Base-by-base conservation (phyloP, 2,113 vertebrate species). In the Onychostruthus taczanowskii region DNA sequence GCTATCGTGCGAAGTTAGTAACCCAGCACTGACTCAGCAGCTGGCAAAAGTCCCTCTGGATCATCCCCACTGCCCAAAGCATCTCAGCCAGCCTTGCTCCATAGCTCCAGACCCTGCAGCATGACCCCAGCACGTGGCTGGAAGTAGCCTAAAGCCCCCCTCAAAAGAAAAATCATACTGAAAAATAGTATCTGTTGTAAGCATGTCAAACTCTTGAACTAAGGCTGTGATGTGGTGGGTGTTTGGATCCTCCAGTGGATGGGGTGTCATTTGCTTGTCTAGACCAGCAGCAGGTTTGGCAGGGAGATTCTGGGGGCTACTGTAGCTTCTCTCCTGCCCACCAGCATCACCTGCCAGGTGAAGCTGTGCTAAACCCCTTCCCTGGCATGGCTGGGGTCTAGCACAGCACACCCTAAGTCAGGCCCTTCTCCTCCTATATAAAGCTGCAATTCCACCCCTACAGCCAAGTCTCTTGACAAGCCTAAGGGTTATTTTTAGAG, bases 21-120 rank as follows among this genome's bases (percentile, higher is more conserved):
- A 50, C 4, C 1, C 75, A 47, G 92, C 73, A 50, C 90, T 96
- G 88, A 96, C 73, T 94, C 94, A 95, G 95, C 92, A 94, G 82
- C 79, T 95, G 96, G 88, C 82, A 6, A 16, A 28, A 2, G 4
- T 84, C 33, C 44, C 33, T 88, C 58, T 85, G 89, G 86, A 86
- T 96, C 83, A 81, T 92, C 69, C 72, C 55, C 56, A 4, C 61
- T 44, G 86, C 84, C 89, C 16, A 16, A 72, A 56, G 94, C 68
- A 81, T n/a, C 68, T 50, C 75, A 9, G 39, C 73, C 5, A 67
- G 63, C 62, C 24, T 50, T 12, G 6, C 46, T 62, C 7, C 5
- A 67, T 27, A 11, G 64, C 56, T 61, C 33, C 52, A 17, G 3
- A 13, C 70, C 68, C 33, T n/a, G 23, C 3, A 3, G 24, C 2